A percentile compares a stretch with the other conserved stretches of the same genome.
Conservation (phyloP, 1,140 invertebrate species). For the Drosophila leontia region DNA sequence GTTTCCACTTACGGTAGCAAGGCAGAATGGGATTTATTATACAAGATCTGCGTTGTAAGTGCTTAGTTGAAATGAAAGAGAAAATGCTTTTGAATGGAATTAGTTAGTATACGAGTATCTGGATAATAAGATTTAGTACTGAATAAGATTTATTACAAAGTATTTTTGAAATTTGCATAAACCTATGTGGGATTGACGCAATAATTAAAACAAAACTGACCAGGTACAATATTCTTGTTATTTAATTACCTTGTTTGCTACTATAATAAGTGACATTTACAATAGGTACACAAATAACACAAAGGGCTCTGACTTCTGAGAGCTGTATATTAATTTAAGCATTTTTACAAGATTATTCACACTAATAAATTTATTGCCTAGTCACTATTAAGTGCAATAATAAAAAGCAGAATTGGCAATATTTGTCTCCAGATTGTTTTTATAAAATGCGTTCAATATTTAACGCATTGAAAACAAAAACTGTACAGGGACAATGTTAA, state of each 20-base stretch:
- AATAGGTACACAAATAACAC: not conserved
- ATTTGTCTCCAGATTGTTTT: not conserved
- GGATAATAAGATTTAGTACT: not conserved
- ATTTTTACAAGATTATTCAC: not conserved
- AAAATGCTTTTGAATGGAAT: not conserved
- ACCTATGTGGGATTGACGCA: not conserved
- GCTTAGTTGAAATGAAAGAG: not conserved
- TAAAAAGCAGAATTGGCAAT: not conserved
- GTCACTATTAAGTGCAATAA: not conserved
- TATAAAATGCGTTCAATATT: not conserved
- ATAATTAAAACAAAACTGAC: constrained; percentile 5
- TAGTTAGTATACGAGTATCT: not conserved
- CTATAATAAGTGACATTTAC: not conserved
- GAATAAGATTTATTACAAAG: not conserved
- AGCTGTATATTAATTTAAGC: not conserved
- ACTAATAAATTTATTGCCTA: not conserved
- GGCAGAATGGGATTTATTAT: not conserved
- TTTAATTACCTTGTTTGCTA: not conserved
- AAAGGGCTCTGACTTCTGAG: not conserved
- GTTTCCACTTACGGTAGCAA: not conserved
- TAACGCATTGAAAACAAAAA: not conserved
- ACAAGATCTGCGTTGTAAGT: not conserved
- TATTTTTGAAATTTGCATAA: not conserved
- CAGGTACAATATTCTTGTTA: not conserved
- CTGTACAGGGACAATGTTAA: not conserved